These are phyloP conservation scores for Drosophila monieri DNA, from an alignment of 2,888 invertebrate genomes.

Conservation along the genomic window DNA sequence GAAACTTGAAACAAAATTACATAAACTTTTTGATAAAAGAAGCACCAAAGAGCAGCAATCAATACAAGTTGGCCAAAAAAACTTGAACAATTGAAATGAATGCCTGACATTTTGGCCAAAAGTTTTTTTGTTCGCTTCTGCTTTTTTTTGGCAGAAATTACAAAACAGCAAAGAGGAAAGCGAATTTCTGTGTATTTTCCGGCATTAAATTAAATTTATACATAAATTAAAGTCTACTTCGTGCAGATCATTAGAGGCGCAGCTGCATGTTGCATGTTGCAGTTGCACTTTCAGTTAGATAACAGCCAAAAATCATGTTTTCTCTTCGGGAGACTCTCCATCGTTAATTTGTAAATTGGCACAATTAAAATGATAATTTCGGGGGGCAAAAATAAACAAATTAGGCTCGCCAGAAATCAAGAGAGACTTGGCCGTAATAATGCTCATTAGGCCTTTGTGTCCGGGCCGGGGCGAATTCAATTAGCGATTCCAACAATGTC, in stretches of 20 bases:
- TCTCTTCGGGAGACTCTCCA: constrained; percentile 48
- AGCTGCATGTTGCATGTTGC: constrained; percentile 54
- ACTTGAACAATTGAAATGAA: constrained; percentile 29
- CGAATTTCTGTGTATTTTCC: constrained; percentile 70
- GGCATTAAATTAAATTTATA: constrained; percentile 78
- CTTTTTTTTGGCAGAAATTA: constrained; percentile 42
- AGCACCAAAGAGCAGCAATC: constrained; percentile 7
- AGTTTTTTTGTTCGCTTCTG: constrained; percentile 25
- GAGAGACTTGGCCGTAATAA: constrained; percentile 22
- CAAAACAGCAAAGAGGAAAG: constrained; percentile 46
- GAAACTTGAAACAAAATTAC: constrained; percentile 19
- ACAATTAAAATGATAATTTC: constrained; percentile 11
- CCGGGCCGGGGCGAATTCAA: constrained; percentile 53
- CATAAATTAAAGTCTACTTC: constrained; percentile 80
- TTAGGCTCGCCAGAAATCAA: neutral
- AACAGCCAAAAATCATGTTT: constrained; percentile 50
- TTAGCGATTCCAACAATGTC: constrained; percentile 63
- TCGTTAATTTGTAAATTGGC: constrained; percentile 20
- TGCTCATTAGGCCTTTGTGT: constrained; percentile 34
- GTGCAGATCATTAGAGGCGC: constrained; percentile 77
- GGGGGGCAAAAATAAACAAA: constrained; percentile 12
- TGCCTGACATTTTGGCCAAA: constrained; percentile 58
- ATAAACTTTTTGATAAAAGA: constrained; percentile 16
- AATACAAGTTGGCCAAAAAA: constrained; percentile 9
- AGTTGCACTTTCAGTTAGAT: constrained; percentile 29